Evolutionary conservation across 2,888 invertebrate species (phyloP).

Genomic region (Galerucella pusilla): DNA sequence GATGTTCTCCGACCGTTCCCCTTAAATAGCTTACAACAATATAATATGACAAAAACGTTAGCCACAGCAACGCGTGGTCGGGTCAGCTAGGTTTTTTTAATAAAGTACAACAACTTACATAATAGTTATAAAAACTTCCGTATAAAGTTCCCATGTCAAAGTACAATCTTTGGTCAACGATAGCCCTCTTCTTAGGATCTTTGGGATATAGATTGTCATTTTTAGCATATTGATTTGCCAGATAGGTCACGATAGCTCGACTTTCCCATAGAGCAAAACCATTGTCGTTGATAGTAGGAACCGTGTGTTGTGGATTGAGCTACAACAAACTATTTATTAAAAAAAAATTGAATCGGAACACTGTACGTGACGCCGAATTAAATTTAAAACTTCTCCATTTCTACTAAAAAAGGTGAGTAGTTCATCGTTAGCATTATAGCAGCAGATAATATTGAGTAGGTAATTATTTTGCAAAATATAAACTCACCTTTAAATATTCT

Average conservation of each 20-base stretch:
- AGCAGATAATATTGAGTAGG: too few species aligned
- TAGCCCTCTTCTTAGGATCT: slow-evolving; percentile 79
- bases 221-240: slow-evolving; percentile 84
- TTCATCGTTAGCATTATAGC: too few species aligned
- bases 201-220: slow-evolving; percentile 81
- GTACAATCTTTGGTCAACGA: slow-evolving; percentile 82
- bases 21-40: too few species aligned
- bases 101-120: slow-evolving; percentile 68
- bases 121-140: slow-evolving; percentile 76
- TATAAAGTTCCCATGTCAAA: slow-evolving; percentile 85
- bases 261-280: slow-evolving; percentile 87
- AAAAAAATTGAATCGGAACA: not conserved
- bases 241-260: slow-evolving; percentile 83
- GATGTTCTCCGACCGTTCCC: too few species aligned
- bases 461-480: too few species aligned
- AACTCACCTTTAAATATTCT: slow-evolving; percentile 74
- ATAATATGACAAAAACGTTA: too few species aligned
- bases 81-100: too few species aligned
- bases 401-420: too few species aligned
- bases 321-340: slow-evolving; percentile 59
- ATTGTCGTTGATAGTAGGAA: slow-evolving; percentile 87
- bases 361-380: too few species aligned
- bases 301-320: slow-evolving; percentile 86
- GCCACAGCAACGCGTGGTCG: too few species aligned
- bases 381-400: too few species aligned